Evolutionary conservation across 2,888 invertebrate species (phyloP).

Genomic region (Pandemis cinnamomeana): DNA sequence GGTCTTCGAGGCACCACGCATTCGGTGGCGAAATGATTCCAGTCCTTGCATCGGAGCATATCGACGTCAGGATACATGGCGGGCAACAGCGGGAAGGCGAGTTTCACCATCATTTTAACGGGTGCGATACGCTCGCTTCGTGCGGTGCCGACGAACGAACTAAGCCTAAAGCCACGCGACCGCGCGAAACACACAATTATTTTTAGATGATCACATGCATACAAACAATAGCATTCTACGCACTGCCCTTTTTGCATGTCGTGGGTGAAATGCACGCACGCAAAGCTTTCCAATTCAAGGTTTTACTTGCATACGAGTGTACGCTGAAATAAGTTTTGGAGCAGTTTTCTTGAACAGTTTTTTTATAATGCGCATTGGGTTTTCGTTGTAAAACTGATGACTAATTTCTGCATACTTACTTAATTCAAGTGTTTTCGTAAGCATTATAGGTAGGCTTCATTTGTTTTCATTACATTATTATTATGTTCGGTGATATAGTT

Average conservation of each 20-base stretch:
- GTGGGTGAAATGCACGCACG: conserved; percentile 26
- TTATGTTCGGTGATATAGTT: too few species aligned
- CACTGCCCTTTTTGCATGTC: conserved; percentile 28
- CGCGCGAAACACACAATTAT: conserved; percentile 24
- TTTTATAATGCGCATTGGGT: too few species aligned
- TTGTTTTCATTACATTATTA: too few species aligned
- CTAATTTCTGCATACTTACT: too few species aligned
- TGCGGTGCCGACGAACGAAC: conserved; percentile 29
- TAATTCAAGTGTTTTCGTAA: too few species aligned
- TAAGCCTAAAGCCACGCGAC: conserved; percentile 12
- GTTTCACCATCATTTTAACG: conserved; percentile 61
- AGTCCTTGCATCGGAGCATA: conserved; percentile 70
- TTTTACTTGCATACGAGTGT: background rate
- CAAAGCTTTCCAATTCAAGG: conserved; percentile 19
- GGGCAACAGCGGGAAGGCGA: conserved; percentile 61
- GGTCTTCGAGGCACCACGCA: conserved; percentile 71
- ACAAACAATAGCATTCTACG: conserved; percentile 41
- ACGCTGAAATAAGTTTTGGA: background rate
- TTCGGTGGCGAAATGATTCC: conserved; percentile 69
- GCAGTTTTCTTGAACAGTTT: background rate
- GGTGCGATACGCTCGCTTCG: conserved; percentile 19
- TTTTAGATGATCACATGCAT: conserved; percentile 35
- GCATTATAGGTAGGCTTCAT: too few species aligned
- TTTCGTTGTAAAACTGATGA: too few species aligned
- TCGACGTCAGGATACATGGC: conserved; percentile 69